Evolutionary conservation across 2,113 vertebrate species (phyloP), one percentile per base, ranked within the genome.

Genomic region (Herpailurus yagouaroundi): DNA sequence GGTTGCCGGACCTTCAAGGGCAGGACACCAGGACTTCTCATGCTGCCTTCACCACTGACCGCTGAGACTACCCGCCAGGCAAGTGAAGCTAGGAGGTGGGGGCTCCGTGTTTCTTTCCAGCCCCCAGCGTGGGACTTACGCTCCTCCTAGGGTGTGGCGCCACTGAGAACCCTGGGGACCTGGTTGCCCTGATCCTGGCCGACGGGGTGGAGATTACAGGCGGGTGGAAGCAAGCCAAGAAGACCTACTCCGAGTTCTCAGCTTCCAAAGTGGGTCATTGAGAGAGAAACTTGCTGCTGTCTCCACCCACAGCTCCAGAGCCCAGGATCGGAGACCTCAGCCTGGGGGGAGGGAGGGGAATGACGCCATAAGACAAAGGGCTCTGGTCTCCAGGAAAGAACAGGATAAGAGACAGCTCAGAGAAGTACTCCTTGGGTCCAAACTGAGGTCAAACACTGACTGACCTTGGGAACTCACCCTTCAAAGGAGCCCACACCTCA

Each of bases 261-360:
- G 41, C 41, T 4, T 66, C 41, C 33, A 8, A 33, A 68, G 41
- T 21, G 11, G n/a, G 15, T 41, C n/a, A 29, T 23, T 71, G 31
- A 60, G 15, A 69, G 18, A 33, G 55, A 31, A n/a, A 1, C 23
- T 8, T 82, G 16, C 10, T 23, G 33, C 4, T 16, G 21, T 66
- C 33, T 21, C 33, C 19, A 50, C 13, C 3, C 55, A 9, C 38
- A 76, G 27, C 55, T 33, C 10, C 50, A 73, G 25, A 41, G 16
- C 52, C n/a, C 21, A 5, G 50, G 25, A 15, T 73, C 36, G n/a
- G 71, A n/a, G 38, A 31, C 9, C 36, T 31, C 16, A 25, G 16
- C 29, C 38, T 45, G 23, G 0, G 3, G 25, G 50, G 36, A 5
- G 4, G 18, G 4, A 15, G 45, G 3, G 5, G 38, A 10, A 76